phyloP scores from a whole-genome alignment of 2,888 invertebrate genomes.

The Margaritifera margaritifera region DNA sequence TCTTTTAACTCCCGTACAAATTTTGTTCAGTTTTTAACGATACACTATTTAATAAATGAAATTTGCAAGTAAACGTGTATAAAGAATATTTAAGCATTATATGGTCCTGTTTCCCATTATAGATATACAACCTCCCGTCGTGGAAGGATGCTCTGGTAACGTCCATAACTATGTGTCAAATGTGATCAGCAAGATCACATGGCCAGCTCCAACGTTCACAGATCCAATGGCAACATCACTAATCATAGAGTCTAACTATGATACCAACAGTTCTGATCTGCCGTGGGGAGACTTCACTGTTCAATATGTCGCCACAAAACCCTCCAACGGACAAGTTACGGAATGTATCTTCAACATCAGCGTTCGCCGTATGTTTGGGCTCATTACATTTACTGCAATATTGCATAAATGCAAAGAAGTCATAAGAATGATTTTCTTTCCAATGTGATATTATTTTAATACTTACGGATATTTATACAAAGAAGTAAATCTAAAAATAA shows the following conservation, averaged over 20 bases:
- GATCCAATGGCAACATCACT: constrained; percentile 35
- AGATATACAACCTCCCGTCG: constrained; percentile 45
- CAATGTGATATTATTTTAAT: too few species aligned
- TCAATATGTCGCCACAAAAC: constrained; percentile 40
- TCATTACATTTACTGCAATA: neutral
- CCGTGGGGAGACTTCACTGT: constrained; percentile 48
- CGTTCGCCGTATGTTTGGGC: constrained; percentile 33
- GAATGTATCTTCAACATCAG: constrained; percentile 33
- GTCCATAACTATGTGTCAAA: constrained; percentile 15
- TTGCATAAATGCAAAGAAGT: neutral
- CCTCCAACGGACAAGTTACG: constrained; percentile 24
- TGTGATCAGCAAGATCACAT: constrained; percentile 16
- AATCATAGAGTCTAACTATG: constrained; percentile 32
- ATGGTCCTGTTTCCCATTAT: neutral
- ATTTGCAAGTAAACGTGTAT: too few species aligned
- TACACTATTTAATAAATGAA: too few species aligned
- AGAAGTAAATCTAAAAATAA: too few species aligned
- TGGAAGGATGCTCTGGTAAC: constrained; percentile 23
- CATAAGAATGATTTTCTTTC: too few species aligned
- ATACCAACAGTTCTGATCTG: constrained; percentile 19
- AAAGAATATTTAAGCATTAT: neutral
- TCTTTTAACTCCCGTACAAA: too few species aligned
- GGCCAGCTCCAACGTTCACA: constrained; percentile 36
- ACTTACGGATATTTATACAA: too few species aligned
- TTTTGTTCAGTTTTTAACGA: too few species aligned